Evolutionary conservation across 2,113 vertebrate species (phyloP).

Genomic region (Odocoileus hemionus): DNA sequence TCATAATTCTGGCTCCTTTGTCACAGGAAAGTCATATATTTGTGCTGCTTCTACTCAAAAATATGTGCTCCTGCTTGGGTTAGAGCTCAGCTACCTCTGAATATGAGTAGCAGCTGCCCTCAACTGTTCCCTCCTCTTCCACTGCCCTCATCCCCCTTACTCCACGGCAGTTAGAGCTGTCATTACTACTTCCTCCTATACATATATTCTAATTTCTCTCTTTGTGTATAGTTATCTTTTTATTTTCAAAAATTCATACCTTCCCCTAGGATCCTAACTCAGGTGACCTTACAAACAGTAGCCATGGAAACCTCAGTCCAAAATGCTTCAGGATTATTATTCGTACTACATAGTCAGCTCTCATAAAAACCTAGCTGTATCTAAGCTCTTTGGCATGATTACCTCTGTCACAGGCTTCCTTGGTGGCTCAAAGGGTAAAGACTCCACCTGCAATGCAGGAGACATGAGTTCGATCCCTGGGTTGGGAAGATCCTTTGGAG

Average conservation of each 20-base stretch:
- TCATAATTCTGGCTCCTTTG: not conserved
- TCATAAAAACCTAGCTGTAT: not conserved
- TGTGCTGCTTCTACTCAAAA: not conserved
- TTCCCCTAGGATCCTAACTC: not conserved
- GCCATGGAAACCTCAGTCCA: not conserved
- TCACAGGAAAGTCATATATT: not conserved
- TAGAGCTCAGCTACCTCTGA: not conserved
- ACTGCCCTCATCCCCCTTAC: not conserved
- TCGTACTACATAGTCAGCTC: not conserved
- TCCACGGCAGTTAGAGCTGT: not conserved
- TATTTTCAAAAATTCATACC: slow-evolving; percentile 20
- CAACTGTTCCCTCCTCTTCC: not conserved
- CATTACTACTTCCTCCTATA: not conserved
- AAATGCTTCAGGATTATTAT: slow-evolving; percentile 4
- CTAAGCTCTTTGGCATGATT: not conserved
- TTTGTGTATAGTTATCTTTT: not conserved
- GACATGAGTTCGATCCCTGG: not conserved
- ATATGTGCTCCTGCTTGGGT: not conserved
- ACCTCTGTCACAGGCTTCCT: not conserved
- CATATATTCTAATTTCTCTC: not conserved
- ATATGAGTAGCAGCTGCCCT: not conserved
- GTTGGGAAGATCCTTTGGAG: not conserved
- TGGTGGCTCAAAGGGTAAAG: not conserved
- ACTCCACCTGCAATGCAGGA: not conserved
- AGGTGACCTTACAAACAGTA: not conserved